phyloP scores from a whole-genome alignment of 2,888 invertebrate species.

The Norana najaformis region DNA sequence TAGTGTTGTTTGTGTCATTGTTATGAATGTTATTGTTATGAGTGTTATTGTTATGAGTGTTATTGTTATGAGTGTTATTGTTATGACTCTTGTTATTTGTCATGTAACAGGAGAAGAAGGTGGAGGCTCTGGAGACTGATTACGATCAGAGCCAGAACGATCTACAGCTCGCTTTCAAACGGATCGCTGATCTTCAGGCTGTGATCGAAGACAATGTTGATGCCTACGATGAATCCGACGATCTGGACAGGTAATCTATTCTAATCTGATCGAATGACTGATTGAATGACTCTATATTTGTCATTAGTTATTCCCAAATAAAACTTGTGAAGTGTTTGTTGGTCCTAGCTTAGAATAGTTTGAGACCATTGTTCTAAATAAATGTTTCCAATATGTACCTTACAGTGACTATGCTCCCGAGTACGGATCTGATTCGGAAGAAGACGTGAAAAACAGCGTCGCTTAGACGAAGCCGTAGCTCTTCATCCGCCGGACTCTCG shows the following conservation, averaged over 20 bases:
- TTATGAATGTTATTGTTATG: background rate
- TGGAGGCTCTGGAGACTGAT: slow-evolving; percentile 62
- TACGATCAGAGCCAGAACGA: slow-evolving; percentile 67
- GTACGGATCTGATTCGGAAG: background rate
- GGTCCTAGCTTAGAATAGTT: too few relatives aligned
- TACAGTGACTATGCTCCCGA: background rate
- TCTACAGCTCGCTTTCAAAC: slow-evolving; percentile 81
- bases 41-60: background rate
- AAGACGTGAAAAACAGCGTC: background rate
- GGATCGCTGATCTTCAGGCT: slow-evolving; percentile 87
- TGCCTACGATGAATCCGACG: slow-evolving; percentile 25
- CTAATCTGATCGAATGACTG: too few relatives aligned
- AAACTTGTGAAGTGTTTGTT: too few relatives aligned
- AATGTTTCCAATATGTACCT: too few relatives aligned
- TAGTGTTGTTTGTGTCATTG: background rate
- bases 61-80: background rate
- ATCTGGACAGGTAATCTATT: slow-evolving; percentile 15
- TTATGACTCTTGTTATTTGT: background rate
- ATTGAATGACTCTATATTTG: too few relatives aligned
- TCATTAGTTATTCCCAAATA: too few relatives aligned
- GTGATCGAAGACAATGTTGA: slow-evolving; percentile 75
- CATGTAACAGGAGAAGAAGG: slow-evolving; percentile 56
- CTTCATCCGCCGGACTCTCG: background rate
- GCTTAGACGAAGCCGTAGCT: background rate
- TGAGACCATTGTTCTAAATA: too few relatives aligned